Evolutionary conservation across 2,888 invertebrate species (phyloP).

Genomic region (Leucania comma): DNA sequence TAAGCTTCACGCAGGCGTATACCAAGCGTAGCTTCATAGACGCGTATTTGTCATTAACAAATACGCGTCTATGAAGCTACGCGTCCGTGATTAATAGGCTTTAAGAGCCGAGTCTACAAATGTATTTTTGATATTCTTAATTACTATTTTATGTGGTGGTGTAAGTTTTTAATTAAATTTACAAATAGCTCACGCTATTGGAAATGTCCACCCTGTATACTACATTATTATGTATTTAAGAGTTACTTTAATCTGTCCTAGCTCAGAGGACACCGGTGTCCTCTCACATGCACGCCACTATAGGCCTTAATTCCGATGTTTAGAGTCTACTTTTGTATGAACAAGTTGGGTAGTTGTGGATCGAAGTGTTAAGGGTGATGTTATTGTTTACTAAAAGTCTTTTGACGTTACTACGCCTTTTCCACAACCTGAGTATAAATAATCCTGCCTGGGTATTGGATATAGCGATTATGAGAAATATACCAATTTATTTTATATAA

Average conservation of each 20-base stretch:
- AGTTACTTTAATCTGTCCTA: constrained; percentile 19
- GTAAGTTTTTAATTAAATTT: constrained; percentile 25
- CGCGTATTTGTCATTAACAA: no score
- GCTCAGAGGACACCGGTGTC: no score
- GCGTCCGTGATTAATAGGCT: no score
- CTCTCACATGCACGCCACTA: no score
- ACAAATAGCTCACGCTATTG: constrained; percentile 14
- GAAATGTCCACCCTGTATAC: constrained; percentile 35
- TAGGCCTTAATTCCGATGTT: no score
- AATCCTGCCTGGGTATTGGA: constrained; percentile 15
- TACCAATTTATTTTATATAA: constrained; percentile 27
- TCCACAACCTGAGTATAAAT: constrained; percentile 53
- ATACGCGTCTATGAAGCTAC: no score
- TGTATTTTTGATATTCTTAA: constrained; percentile 7
- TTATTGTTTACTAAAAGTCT: constrained; percentile 52
- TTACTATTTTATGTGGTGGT: constrained; percentile 3
- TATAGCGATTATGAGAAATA: constrained; percentile 25
- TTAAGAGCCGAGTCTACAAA: constrained; percentile 5
- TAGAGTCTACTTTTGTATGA: no score
- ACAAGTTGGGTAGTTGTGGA: no score
- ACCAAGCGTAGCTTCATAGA: no score
- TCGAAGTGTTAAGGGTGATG: constrained; percentile 25
- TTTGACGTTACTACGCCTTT: constrained; percentile 41
- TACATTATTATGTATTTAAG: constrained; percentile 21
- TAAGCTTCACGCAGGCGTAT: no score